Evolutionary conservation across 2,113 vertebrate species (phyloP).

Genomic region (Taurulus bubalis): DNA sequence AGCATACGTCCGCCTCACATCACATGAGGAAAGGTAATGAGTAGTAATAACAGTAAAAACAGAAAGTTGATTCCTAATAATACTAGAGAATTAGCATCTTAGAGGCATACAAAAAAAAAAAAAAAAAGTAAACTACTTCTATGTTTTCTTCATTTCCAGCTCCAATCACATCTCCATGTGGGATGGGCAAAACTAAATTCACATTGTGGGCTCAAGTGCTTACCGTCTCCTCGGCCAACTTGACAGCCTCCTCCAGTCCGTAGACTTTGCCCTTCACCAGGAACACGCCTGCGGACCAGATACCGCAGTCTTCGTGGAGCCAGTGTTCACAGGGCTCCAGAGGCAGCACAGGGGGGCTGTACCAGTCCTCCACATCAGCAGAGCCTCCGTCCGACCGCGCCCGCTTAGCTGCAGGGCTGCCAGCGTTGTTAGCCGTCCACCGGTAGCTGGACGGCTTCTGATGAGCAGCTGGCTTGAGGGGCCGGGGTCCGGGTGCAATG

Average conservation of each 20-base stretch:
- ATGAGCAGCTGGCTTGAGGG: constrained; percentile 34
- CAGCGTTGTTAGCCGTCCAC: constrained; percentile 31
- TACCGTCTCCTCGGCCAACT: constrained; percentile 82
- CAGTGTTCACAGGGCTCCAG: constrained; percentile 82
- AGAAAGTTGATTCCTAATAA: too few species aligned
- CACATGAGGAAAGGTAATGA: too few species aligned
- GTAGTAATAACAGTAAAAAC: too few species aligned
- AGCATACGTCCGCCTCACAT: too few species aligned
- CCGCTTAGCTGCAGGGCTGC: constrained; percentile 74
- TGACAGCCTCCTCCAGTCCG: constrained; percentile 84
- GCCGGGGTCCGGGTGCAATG: neutral
- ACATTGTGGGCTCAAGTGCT: constrained; percentile 20
- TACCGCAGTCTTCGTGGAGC: constrained; percentile 86
- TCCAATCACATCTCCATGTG: neutral
- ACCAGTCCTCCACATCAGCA: constrained; percentile 78
- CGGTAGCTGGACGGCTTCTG: constrained; percentile 42
- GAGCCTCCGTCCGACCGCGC: constrained; percentile 46
- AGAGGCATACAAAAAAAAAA: constrained; percentile 6
- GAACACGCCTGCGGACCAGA: constrained; percentile 85
- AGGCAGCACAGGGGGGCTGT: constrained; percentile 80
- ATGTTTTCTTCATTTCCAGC: constrained; percentile 10
- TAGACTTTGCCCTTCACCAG: constrained; percentile 85
- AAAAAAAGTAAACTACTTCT: neutral
- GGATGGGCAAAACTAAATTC: neutral
- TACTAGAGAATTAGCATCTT: neutral